Base-by-base conservation (phyloP, 2,888 invertebrate species). In the Gryllus longicercus region DNA sequence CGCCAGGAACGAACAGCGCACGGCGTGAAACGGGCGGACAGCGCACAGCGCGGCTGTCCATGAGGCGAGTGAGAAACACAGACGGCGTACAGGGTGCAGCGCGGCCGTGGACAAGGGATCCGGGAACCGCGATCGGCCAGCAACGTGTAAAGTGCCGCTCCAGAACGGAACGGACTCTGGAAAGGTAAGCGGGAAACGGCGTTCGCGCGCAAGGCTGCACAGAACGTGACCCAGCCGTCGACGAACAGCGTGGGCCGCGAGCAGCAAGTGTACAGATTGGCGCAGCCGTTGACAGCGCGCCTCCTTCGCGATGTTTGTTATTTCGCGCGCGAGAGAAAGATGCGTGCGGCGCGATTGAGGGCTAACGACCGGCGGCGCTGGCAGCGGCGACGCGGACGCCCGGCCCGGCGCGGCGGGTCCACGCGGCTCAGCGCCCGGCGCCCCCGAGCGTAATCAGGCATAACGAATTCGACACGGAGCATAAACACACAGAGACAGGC, bases 381-480 rank as follows among this genome's bases (percentile, higher is more conserved):
- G 14, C 16, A n/a, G 63, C 16, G 63, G 16, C 63, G n/a, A 63
- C 4, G 16, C 14, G 63, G n/a, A 14, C 16, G 4, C 16, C 4
- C 63, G 63, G 16, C 38, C 5, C 8, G n/a, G n/a, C 1, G 63
- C 63, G 63, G n/a, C 11, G 63, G 16, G 8, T 38, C 38, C 38
- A 38, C 5, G 3, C 63, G 38, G 38, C 38, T 8, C 38, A 5
- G 38, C 38, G 38, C 38, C 38, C 38, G 11, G 16, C 18, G 63
- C 63, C 8, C 63, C 63, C 63, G n/a, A 63, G n/a, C 63, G 63
- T 63, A 63, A 63, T 63, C 63, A 63, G 63, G 63, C 63, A 63
- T 63, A 63, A 63, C 63, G 63, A 63, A 63, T 63, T 63, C 63
- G 63, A 63, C 63, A 63, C 63, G 16, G 63, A 4, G 63, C 16